Evolutionary conservation across 2,888 invertebrate genomes (phyloP).

Genomic region (Blastobasis adustella): DNA sequence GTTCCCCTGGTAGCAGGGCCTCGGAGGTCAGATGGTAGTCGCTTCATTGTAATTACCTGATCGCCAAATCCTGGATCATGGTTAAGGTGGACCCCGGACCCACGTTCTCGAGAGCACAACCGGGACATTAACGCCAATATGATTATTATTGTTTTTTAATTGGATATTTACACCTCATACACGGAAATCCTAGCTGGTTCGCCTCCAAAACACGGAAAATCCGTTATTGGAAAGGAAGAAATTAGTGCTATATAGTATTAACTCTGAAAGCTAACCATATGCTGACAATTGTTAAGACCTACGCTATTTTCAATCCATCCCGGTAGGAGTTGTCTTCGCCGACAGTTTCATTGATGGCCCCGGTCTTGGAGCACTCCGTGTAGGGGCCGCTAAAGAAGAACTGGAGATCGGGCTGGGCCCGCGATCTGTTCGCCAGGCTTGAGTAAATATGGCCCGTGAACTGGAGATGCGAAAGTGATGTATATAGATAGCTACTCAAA

Average conservation of each 20-base stretch:
- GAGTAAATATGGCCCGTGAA: constrained; percentile 76
- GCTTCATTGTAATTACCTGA: no score
- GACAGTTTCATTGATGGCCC: constrained; percentile 45
- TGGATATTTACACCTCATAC: neutral
- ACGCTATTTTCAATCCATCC: constrained; percentile 28
- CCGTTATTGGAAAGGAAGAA: neutral
- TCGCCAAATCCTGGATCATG: no score
- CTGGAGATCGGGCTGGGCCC: constrained; percentile 76
- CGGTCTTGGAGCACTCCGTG: constrained; percentile 61
- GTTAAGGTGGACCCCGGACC: no score
- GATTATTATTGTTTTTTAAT: neutral
- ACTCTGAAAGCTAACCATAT: neutral
- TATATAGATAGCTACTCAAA: neutral
- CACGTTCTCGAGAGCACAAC: no score
- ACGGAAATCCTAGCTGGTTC: neutral
- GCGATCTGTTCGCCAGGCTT: constrained; percentile 66
- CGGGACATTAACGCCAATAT: no score
- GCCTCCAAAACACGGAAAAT: neutral
- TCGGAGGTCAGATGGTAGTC: no score
- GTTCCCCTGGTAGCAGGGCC: no score
- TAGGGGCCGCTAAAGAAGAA: constrained; percentile 79
- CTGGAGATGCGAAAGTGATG: constrained; percentile 20
- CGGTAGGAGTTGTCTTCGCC: constrained; percentile 22
- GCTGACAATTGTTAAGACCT: neutral
- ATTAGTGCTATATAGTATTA: neutral